phyloP scores from a whole-genome alignment of 2,113 vertebrate species.

The Tragelaphus strepsiceros region DNA sequence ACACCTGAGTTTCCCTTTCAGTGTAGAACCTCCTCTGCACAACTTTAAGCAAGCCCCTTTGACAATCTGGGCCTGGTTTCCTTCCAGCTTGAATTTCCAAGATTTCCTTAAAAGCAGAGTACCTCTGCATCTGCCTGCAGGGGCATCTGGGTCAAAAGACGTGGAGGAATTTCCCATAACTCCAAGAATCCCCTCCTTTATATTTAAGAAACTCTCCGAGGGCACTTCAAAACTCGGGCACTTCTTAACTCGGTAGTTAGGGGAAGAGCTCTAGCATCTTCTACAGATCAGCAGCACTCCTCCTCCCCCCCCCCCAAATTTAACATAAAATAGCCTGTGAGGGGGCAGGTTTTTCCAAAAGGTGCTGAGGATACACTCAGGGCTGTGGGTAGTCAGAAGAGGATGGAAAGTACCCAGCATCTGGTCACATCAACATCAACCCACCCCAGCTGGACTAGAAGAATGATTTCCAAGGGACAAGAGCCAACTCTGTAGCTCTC shows the following conservation, averaged over 20 bases:
- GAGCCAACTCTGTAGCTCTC: neutral
- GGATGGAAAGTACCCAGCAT: neutral
- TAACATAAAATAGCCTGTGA: neutral
- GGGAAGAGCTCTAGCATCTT: neutral
- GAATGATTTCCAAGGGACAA: neutral
- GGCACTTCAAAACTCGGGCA: neutral
- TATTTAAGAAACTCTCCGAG: neutral
- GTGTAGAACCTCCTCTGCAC: neutral
- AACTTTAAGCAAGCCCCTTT: neutral
- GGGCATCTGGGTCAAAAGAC: neutral
- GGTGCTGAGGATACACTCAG: neutral
- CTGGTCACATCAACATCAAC: fast-evolving
- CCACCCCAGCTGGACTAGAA: neutral
- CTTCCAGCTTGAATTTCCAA: neutral
- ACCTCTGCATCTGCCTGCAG: neutral
- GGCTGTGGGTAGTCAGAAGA: neutral
- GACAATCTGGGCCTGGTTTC: neutral
- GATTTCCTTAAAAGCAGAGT: neutral
- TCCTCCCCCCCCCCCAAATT: fast-evolving
- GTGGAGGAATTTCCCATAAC: neutral
- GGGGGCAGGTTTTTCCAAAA: neutral
- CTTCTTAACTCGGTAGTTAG: neutral
- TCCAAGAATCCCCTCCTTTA: neutral
- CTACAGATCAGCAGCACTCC: neutral
- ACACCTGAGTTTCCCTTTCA: neutral